Evolutionary conservation across 1,140 invertebrate species (phyloP).

Genomic region (Drosophila parabipectinata): DNA sequence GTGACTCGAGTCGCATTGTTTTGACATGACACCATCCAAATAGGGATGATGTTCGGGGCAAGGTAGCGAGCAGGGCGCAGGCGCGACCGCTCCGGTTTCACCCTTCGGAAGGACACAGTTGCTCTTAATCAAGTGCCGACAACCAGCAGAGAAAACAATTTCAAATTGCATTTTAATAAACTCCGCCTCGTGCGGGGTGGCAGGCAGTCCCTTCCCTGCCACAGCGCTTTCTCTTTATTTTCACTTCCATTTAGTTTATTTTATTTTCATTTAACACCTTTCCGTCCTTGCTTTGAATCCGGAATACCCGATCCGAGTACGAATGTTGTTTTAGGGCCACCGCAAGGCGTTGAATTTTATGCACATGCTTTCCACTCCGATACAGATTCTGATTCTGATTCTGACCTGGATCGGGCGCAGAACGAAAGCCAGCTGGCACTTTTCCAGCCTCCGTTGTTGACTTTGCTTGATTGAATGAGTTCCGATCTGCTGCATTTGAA

Average conservation of each 20-base stretch:
- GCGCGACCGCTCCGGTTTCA: conserved; percentile 27
- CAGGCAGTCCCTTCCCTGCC: not conserved
- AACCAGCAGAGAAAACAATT: conserved; percentile 69
- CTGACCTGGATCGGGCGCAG: conserved; percentile 11
- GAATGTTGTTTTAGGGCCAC: conserved; percentile 74
- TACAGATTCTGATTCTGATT: no score
- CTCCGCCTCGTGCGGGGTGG: conserved; percentile 36
- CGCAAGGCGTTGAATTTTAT: conserved; percentile 37
- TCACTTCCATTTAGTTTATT: not conserved
- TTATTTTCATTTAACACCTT: conserved; percentile 27
- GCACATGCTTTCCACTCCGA: not conserved
- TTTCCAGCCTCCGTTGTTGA: conserved; percentile 58
- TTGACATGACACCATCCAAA: conserved; percentile 74
- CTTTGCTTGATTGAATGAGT: conserved; percentile 59
- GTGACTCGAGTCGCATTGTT: conserved; percentile 70
- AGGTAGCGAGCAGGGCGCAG: conserved; percentile 15
- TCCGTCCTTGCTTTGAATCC: conserved; percentile 42
- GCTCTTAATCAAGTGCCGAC: conserved; percentile 81
- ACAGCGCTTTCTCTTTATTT: conserved; percentile 42
- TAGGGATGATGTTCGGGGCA: conserved; percentile 4
- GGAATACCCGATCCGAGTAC: conserved; percentile 6
- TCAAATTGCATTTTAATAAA: conserved; percentile 79
- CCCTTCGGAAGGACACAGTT: conserved; percentile 51
- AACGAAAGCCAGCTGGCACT: conserved; percentile 52
- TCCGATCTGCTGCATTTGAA: conserved; percentile 44